Evolutionary conservation across 1,140 invertebrate species (phyloP), one percentile per base, ranked within the genome.

Genomic region (Drosophila nasuta): DNA sequence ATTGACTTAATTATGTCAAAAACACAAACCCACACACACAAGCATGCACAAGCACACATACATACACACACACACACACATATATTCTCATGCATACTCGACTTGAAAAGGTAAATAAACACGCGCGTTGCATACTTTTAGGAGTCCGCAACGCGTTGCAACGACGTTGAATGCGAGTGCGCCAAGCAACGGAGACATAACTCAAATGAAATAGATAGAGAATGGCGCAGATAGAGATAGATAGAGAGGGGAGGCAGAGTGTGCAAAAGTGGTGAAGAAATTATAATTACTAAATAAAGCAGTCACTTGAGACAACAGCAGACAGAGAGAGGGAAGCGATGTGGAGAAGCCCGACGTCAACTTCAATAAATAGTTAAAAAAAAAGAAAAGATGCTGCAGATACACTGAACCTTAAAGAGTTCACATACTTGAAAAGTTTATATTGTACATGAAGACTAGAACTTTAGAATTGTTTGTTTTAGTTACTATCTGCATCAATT

Each of bases 271-370:
- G 71, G 59, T 17, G 56, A 69, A 76, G 58, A 57, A 80, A 87
- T 87, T 87, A 87, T 87, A 87, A 87, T 87, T 88, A 88, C 85
- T 83, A 89, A 83, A 87, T 87, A 88, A 87, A 78, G 70, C 83
- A 72, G 83, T 67, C 83, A 77, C 83, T 87, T 77, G 83, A 87
- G 83, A 88, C 83, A 54, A 49, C 35, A 45, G 51, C 20, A 4
- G 33, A 28, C 13, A 49, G 38, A 13, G 13, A 13, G 20, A 25
- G 20, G 3, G 20, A 17, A 41, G 48, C 30, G 13, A 45, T 4
- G 10, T 17, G 43, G 3, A 8, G 7, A 48, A 4, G 17, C 38
- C 13, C 25, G 25, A 66, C 57, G 28, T 52, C 7, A 17, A 60
- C 17, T 48, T 2, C 10, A 20, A 52, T 49, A 17, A 13, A 33